Evolutionary conservation across 2,888 invertebrate genomes (phyloP).

Genomic region (Harmothoe impar): DNA sequence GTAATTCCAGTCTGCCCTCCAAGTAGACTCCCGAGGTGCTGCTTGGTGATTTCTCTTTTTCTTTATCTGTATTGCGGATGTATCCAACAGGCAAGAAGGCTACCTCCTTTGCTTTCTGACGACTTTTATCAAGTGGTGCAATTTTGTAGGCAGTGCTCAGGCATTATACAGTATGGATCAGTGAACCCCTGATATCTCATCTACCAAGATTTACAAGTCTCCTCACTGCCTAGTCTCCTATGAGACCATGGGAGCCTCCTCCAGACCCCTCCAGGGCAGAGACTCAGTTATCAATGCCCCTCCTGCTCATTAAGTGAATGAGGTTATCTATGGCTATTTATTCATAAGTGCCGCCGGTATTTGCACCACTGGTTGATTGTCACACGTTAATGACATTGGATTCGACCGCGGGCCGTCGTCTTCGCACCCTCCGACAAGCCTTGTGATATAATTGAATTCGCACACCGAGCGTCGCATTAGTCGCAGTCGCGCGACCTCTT

Average conservation of each 20-base stretch:
- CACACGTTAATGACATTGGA: slow-evolving; percentile 20
- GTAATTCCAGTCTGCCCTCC: slow-evolving; percentile 12
- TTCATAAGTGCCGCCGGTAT: slow-evolving; percentile 1
- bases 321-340: slow-evolving; percentile 37
- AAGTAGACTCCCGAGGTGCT: neutral
- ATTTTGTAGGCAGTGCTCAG: neutral
- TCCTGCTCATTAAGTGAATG: slow-evolving; percentile 13
- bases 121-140: neutral
- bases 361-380: slow-evolving; percentile 6
- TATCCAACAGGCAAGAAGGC: neutral
- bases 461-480: slow-evolving; percentile 3
- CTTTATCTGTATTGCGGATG: neutral
- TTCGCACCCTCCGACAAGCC: neutral
- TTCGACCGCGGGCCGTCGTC: neutral
- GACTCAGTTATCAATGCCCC: neutral
- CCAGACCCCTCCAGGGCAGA: neutral
- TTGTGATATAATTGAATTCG: slow-evolving; percentile 32
- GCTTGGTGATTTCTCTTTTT: neutral
- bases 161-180: neutral
- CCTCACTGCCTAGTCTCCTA: no score
- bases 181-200: no score
- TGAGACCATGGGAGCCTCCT: no score
- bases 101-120: neutral
- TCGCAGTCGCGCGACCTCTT: neutral
- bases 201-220: no score